Conservation (phyloP, 2,888 invertebrate genomes). For the Galerucella calmariensis region DNA sequence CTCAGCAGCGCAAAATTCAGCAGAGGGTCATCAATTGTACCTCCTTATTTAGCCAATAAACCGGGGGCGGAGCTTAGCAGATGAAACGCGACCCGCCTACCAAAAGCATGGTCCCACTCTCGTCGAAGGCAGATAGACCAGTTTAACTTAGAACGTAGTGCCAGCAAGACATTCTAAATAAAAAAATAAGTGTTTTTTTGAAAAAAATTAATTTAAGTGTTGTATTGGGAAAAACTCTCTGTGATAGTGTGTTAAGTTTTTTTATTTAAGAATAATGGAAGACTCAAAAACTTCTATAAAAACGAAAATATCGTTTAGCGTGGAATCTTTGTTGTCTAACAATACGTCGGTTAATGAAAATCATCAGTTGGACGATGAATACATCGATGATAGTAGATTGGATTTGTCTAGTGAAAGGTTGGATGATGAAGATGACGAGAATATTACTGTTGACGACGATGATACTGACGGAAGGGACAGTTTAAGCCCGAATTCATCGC, state of each 20-base stretch:
- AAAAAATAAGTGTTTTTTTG: constrained; percentile 27
- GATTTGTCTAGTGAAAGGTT: constrained; percentile 60
- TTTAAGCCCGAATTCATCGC: constrained; percentile 67
- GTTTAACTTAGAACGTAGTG: constrained; percentile 49
- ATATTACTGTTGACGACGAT: constrained; percentile 62
- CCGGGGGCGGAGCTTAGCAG: constrained; percentile 50
- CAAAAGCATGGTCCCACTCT: constrained; percentile 54
- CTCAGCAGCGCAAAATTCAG: constrained; percentile 50
- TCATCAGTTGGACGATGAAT: constrained; percentile 46
- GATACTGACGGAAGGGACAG: constrained; percentile 63
- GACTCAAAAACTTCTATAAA: constrained; percentile 65
- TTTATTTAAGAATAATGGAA: constrained; percentile 55
- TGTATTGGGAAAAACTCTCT: neutral
- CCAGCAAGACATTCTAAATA: constrained; percentile 45
- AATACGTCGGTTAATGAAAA: constrained; percentile 38
- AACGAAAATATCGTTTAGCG: constrained; percentile 79
- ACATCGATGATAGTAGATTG: constrained; percentile 50
- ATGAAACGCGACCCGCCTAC: constrained; percentile 47
- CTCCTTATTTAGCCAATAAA: constrained; percentile 57
- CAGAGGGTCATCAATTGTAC: constrained; percentile 56
- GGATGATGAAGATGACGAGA: constrained; percentile 64
- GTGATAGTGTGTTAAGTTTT: constrained; percentile 41
- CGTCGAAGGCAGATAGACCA: constrained; percentile 44
- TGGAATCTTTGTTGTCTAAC: constrained; percentile 71
- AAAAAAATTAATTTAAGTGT: constrained; percentile 3